phyloP scores from a whole-genome alignment of 2,113 vertebrate species.

The Thomomys bottae region DNA sequence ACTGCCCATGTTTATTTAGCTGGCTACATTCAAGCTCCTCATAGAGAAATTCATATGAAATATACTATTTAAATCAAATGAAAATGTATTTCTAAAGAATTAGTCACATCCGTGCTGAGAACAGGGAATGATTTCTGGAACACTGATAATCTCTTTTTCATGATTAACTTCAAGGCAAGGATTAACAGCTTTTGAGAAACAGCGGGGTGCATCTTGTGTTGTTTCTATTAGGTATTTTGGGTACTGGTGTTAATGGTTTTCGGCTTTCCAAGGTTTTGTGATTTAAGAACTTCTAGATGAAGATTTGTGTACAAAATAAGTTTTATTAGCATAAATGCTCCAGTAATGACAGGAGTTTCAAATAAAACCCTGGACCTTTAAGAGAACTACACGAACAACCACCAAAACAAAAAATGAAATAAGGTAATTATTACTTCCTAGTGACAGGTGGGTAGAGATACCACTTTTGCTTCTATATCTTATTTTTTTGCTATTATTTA shows the following conservation, averaged over 20 bases:
- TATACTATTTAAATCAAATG: not conserved
- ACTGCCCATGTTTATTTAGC: not conserved
- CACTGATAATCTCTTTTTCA: not conserved
- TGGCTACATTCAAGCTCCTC: not conserved
- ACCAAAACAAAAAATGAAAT: not conserved
- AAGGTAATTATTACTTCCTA: not conserved
- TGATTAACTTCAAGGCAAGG: not conserved
- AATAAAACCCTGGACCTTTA: not conserved
- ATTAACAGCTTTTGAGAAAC: not conserved
- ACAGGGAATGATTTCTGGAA: not conserved
- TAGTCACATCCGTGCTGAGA: not conserved
- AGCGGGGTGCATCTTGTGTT: not conserved
- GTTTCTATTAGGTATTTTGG: not conserved
- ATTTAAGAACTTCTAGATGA: not conserved
- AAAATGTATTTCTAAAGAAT: slow-evolving; percentile 31
- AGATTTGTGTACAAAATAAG: not conserved
- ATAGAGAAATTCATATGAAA: not conserved
- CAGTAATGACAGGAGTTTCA: not conserved
- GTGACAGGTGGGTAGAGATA: not conserved
- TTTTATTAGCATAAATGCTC: not conserved
- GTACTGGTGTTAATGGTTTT: not conserved
- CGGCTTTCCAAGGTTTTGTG: not conserved
- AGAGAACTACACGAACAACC: not conserved
- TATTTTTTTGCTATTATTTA: no score
- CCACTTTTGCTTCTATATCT: not conserved